Percentiles rank a stretch among this genome's conserved stretches.
Evolutionary conservation across 2,113 vertebrate species (phyloP).

Genomic region (Argyrosomus japonicus): DNA sequence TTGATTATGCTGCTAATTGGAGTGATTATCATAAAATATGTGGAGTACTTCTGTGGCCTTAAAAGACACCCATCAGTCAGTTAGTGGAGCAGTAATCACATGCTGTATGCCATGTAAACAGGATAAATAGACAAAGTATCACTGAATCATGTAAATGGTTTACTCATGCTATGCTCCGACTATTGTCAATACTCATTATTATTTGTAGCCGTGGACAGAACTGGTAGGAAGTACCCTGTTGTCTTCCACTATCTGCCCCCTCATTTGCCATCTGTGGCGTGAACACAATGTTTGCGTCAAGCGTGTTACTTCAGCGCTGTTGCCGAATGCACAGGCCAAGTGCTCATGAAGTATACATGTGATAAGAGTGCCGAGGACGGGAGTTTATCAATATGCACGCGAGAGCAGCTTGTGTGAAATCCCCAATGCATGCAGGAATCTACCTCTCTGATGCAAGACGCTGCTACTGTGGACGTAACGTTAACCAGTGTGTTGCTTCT

Average conservation of each 20-base stretch:
- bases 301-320: not conserved
- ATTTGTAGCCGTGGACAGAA: slow-evolving; percentile 12
- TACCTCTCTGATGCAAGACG: slow-evolving; percentile 23
- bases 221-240: slow-evolving; percentile 12
- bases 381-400: slow-evolving; percentile 39
- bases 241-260: slow-evolving; percentile 14
- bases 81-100: slow-evolving; percentile 1
- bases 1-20: slow-evolving; percentile 24
- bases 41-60: slow-evolving; percentile 6
- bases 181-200: slow-evolving; percentile 26
- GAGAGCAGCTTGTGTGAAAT: slow-evolving; percentile 45
- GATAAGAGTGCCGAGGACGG: slow-evolving; percentile 19
- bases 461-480: slow-evolving; percentile 24
- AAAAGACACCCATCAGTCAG: slow-evolving; percentile 3
- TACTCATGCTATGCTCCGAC: slow-evolving; percentile 22
- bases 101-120: not conserved
- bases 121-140: slow-evolving; percentile 30
- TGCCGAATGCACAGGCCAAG: slow-evolving; percentile 17
- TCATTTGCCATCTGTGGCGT: slow-evolving; percentile 35
- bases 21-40: slow-evolving; percentile 20
- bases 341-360: slow-evolving; percentile 27
- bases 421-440: slow-evolving; percentile 39
- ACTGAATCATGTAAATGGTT: slow-evolving; percentile 14
- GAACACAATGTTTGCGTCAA: slow-evolving; percentile 43
- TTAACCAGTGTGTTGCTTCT: slow-evolving; percentile 3